Evolutionary conservation across 2,113 vertebrate species (phyloP).

Genomic region (Festucalex cinctus): DNA sequence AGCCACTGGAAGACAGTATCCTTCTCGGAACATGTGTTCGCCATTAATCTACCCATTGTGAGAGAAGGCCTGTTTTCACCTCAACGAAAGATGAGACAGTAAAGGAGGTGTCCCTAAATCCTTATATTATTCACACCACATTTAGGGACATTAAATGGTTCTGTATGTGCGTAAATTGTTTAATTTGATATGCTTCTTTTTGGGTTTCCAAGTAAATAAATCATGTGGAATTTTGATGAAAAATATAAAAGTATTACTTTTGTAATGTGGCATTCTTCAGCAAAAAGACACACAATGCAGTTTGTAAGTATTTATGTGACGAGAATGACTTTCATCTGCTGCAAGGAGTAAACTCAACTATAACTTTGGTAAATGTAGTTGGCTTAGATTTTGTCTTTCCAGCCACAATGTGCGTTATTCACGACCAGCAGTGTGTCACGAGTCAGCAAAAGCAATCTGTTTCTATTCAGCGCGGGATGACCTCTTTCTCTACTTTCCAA

Average conservation of each 20-base stretch:
- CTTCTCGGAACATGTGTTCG: slow-evolving; percentile 69
- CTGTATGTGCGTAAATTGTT: slow-evolving; percentile 3
- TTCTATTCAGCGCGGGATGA: slow-evolving; percentile 23
- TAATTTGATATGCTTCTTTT: not conserved
- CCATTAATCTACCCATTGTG: slow-evolving; percentile 59
- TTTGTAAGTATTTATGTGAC: not conserved
- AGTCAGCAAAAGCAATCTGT: slow-evolving; percentile 43
- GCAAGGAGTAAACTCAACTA: slow-evolving; percentile 27
- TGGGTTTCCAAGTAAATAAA: slow-evolving; percentile 7
- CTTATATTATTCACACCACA: slow-evolving; percentile 42
- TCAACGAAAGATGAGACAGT: slow-evolving; percentile 46
- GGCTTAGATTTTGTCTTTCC: slow-evolving; percentile 51
- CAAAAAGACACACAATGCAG: not conserved
- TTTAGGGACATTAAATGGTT: slow-evolving; percentile 10
- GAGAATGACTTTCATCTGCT: slow-evolving; percentile 6
- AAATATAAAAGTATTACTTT: not conserved
- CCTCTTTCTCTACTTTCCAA: slow-evolving; percentile 10
- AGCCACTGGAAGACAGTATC: slow-evolving; percentile 66
- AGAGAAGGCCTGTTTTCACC: slow-evolving; percentile 50
- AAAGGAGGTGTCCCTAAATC: slow-evolving; percentile 34
- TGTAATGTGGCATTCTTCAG: not conserved
- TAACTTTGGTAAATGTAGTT: slow-evolving; percentile 50
- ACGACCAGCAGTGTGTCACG: slow-evolving; percentile 23
- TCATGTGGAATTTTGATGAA: not conserved
- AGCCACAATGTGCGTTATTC: slow-evolving; percentile 44